Percentiles rank a stretch among this genome's conserved stretches.
Conservation (phyloP, 1,140 invertebrate genomes). For the Melitaea cinxia region DNA sequence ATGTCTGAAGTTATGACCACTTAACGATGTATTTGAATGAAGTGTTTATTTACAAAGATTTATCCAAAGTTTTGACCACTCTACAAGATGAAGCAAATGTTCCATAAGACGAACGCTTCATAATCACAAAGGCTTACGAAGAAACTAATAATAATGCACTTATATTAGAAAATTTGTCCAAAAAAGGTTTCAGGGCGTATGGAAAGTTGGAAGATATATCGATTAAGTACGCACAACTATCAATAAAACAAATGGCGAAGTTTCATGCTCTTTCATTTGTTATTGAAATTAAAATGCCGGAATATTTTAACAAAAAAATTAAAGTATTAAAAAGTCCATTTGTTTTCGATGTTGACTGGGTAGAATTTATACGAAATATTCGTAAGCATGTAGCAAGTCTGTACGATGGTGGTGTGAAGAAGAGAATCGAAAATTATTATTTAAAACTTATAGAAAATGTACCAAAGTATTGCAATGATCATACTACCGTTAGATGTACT, state of each 20-base stretch:
- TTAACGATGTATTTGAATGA: too few species aligned
- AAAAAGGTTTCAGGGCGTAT: neutral
- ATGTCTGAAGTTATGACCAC: too few species aligned
- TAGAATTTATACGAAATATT: neutral
- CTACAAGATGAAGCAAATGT: neutral
- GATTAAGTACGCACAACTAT: neutral
- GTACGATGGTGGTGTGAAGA: slow-evolving; percentile 5
- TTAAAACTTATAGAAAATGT: slow-evolving; percentile 31
- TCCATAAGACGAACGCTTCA: neutral
- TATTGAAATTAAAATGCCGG: neutral
- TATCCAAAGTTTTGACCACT: neutral
- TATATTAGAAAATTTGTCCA: neutral
- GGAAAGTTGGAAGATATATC: neutral
- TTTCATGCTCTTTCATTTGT: neutral
- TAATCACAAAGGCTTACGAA: neutral
- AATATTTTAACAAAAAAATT: neutral
- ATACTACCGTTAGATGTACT: slow-evolving; percentile 26
- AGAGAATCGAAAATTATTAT: slow-evolving; percentile 33
- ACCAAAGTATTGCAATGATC: slow-evolving; percentile 16
- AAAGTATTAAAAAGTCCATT: neutral
- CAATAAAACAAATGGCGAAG: neutral
- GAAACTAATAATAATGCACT: neutral
- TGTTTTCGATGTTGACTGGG: slow-evolving; percentile 18
- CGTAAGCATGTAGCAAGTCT: neutral
- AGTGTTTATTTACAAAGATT: too few species aligned